These are phyloP conservation scores for Patella depressa DNA, from an alignment of 2,888 invertebrate species.

Conservation along the genomic window DNA sequence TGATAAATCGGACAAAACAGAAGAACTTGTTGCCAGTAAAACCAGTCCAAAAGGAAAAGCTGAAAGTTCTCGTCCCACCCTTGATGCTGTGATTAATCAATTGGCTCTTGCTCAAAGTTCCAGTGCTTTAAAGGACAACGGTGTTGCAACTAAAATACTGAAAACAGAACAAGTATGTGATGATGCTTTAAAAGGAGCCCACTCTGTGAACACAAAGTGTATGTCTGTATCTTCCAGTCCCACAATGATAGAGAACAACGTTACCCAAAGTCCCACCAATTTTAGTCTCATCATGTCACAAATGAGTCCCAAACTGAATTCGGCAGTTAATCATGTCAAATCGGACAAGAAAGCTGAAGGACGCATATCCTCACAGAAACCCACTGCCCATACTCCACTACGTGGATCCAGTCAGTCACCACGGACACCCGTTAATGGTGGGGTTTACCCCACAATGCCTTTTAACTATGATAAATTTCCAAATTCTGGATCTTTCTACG, in stretches of 20 bases:
- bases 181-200: background rate
- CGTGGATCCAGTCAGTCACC: constrained; percentile 13
- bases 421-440: constrained; percentile 9
- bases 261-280: background rate
- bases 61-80: constrained; percentile 36
- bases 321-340: background rate
- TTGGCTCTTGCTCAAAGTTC: constrained; percentile 46
- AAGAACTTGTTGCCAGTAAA: background rate
- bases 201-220: background rate
- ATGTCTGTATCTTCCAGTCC: background rate
- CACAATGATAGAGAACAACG: background rate
- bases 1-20: constrained; percentile 11
- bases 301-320: background rate
- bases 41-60: constrained; percentile 16
- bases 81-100: constrained; percentile 55
- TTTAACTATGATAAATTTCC: constrained; percentile 16
- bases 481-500: constrained; percentile 42
- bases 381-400: background rate
- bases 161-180: background rate
- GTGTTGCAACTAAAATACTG: background rate
- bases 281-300: background rate
- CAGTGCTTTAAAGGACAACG: constrained; percentile 10
- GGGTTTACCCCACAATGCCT: constrained; percentile 15
- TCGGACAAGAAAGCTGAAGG: background rate
- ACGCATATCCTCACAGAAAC: background rate